Conservation (phyloP, 2,113 vertebrate species). For the Suncus etruscus region DNA sequence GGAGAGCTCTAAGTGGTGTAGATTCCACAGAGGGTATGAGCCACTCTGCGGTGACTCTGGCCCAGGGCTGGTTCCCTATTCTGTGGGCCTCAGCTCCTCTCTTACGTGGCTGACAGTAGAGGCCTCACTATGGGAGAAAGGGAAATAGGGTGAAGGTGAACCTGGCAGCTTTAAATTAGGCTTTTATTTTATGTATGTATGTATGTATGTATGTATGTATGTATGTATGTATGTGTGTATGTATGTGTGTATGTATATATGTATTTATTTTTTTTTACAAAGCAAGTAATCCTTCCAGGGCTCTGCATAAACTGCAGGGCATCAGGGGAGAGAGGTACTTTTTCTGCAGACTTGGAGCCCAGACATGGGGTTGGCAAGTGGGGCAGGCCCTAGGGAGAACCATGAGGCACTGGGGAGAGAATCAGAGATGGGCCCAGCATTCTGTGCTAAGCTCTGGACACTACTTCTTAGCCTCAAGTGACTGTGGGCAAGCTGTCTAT, state of each 20-base stretch:
- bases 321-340: no score
- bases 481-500: neutral
- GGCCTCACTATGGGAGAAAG: neutral
- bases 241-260: no score
- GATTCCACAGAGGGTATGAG: neutral
- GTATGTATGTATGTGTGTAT: no score
- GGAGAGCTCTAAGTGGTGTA: neutral
- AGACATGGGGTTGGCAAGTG: accelerated
- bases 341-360: accelerated
- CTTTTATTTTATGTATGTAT: no score
- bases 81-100: neutral
- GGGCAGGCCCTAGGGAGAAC: neutral
- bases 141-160: neutral
- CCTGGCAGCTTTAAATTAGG: no score
- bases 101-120: no score
- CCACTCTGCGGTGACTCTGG: neutral
- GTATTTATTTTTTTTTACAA: no score
- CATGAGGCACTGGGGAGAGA: neutral
- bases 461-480: neutral
- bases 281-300: no score
- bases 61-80: neutral
- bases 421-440: neutral
- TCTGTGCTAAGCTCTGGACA: neutral
- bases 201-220: no score
- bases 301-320: no score